Conservation (phyloP, 2,888 invertebrate species). For the Eudemis profundana region DNA sequence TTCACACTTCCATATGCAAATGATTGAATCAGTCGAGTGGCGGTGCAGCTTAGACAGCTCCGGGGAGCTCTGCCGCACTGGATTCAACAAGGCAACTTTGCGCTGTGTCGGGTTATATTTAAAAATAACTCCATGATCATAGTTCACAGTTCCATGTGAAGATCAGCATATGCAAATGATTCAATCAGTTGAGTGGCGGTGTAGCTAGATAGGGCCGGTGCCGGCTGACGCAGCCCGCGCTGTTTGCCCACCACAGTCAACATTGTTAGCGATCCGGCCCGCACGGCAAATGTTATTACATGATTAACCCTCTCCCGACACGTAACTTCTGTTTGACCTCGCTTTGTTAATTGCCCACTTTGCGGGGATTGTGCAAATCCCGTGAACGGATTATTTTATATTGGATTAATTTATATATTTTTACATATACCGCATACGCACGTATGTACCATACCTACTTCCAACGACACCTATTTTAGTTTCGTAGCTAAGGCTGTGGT, state of each 20-base stretch:
- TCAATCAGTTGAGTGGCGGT: constrained; percentile 40
- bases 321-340: constrained; percentile 71
- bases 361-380: constrained; percentile 52
- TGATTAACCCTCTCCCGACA: constrained; percentile 74
- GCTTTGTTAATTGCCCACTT: constrained; percentile 74
- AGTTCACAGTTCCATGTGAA: constrained; percentile 13
- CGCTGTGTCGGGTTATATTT: no score
- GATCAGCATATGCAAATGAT: constrained; percentile 44
- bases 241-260: constrained; percentile 80
- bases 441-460: no score
- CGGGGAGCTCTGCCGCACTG: no score
- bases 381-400: constrained; percentile 54
- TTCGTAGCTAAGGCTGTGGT: no score
- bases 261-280: constrained; percentile 74
- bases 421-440: no score
- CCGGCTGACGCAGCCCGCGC: constrained; percentile 74
- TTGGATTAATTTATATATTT: background rate
- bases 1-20: no score
- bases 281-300: constrained; percentile 76
- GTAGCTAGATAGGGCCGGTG: constrained; percentile 55
- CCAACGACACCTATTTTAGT: no score
- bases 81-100: no score
- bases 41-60: no score
- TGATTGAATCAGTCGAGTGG: no score
- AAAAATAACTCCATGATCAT: background rate